These are phyloP conservation scores for Drosophila siamana DNA, from an alignment of 2,888 invertebrate species.

Conservation along the genomic window DNA sequence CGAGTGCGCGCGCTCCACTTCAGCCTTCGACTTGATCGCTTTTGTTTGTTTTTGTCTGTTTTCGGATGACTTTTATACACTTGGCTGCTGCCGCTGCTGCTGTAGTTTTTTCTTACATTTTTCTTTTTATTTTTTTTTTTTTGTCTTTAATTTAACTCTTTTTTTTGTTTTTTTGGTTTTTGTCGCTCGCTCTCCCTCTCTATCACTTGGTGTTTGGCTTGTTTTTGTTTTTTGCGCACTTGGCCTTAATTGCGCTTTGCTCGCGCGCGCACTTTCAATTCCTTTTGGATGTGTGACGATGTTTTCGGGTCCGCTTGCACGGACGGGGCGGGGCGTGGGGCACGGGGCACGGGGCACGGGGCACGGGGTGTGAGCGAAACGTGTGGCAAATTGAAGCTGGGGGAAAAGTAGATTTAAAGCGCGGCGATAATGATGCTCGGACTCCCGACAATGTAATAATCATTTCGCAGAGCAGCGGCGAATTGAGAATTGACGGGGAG, in stretches of 20 bases:
- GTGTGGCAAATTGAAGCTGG: slow-evolving; percentile 70
- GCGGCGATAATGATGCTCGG: slow-evolving; percentile 57
- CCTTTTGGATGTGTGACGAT: slow-evolving; percentile 62
- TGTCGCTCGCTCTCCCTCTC: background rate
- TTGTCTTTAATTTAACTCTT: slow-evolving; percentile 13
- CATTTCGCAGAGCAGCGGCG: slow-evolving; percentile 29
- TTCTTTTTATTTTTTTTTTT: slow-evolving; percentile 17
- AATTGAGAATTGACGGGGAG: background rate
- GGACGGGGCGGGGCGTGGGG: background rate
- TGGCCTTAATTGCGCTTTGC: slow-evolving; percentile 77
- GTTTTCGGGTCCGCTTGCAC: background rate
- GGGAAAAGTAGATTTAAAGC: slow-evolving; percentile 61
- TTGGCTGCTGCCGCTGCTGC: slow-evolving; percentile 20
- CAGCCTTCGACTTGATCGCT: slow-evolving; percentile 57
- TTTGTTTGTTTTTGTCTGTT: slow-evolving; percentile 37
- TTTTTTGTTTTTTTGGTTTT: slow-evolving; percentile 14
- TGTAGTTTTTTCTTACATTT: slow-evolving; percentile 22
- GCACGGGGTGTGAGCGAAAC: slow-evolving; percentile 16
- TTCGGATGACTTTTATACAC: slow-evolving; percentile 48
- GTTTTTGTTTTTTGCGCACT: slow-evolving; percentile 61
- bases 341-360: background rate
- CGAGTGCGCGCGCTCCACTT: slow-evolving; percentile 55
- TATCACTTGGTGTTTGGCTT: background rate
- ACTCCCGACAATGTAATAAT: slow-evolving; percentile 60
- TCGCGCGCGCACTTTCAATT: slow-evolving; percentile 80